Base-by-base conservation (phyloP, 2,888 invertebrate species). In the Acronicta alni region DNA sequence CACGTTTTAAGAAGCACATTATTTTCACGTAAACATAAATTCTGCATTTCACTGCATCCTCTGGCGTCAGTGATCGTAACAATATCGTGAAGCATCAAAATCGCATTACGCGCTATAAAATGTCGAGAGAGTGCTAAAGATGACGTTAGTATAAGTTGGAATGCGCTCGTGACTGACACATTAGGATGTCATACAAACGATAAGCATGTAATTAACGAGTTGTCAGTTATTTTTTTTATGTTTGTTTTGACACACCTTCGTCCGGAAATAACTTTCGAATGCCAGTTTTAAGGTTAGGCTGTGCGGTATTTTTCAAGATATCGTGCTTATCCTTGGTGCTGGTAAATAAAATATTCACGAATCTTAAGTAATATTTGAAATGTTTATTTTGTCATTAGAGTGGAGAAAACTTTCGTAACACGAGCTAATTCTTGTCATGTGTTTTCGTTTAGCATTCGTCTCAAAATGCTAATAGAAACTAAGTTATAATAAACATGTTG, bases 161-260 rank as follows among this genome's bases (percentile, higher is more conserved):
- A 74, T 74, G 75, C 45, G 57, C 17, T 60, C 71, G 75, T 74
- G 71, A 70, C 46, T 57, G 16, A 18, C 44, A 51, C 23, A 23
- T 72, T 72, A 69, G 57, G 35, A 43, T 47, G 9, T 32, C 37
- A 44, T 12, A 32, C 6, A 8, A 20, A 15, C 44, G 54, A 55
- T 67, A 51, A 67, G 54, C 32, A 9, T 3, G 38, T 48, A 41
- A 32, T 67, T 72, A 68, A 20, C 67, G 10, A 23, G 26, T 32
- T 3, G 26, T 67, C 55, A 72, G 39, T 47, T n/a, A 65, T 52
- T 48, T 38, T 56, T 16, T 9, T 35, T 26, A 32, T 57, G 38
- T 63, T 39, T 42, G 35, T 66, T 66, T 66, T 45, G 47, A 49
- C 3, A 6, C 14, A 15, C 15, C 18, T 10, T 17, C 15, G 16